Evolutionary conservation across 1,140 invertebrate species (phyloP).

Genomic region (Colletes latitarsis): DNA sequence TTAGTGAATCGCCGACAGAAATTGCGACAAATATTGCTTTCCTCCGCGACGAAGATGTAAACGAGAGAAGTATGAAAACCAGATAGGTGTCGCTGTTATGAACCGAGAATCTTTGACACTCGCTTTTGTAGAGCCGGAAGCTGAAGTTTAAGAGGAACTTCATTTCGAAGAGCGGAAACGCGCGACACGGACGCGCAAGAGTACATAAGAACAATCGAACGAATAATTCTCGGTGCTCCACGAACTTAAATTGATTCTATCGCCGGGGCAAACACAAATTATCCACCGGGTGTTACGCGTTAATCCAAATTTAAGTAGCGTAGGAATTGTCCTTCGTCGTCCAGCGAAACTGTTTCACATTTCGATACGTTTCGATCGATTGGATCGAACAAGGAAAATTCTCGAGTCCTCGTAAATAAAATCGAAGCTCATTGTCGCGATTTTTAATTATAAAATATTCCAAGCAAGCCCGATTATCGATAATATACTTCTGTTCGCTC

Average conservation of each 20-base stretch:
- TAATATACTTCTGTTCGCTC: too few relatives aligned
- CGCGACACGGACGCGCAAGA: not conserved
- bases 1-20: not conserved
- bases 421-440: too few relatives aligned
- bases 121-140: not conserved
- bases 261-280: constrained; percentile 20
- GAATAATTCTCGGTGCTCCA: constrained; percentile 1
- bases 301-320: constrained; percentile 10
- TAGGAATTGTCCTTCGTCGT: not conserved
- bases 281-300: not conserved
- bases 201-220: constrained; percentile 7
- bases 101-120: constrained; percentile 10
- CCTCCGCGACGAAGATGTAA: not conserved
- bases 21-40: not conserved
- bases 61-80: not conserved
- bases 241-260: constrained; percentile 40
- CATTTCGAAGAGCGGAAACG: not conserved
- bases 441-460: too few relatives aligned
- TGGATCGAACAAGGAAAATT: too few relatives aligned
- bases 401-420: too few relatives aligned
- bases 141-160: constrained; percentile 1
- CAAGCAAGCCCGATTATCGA: too few relatives aligned
- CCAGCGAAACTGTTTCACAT: not conserved
- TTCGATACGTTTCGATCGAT: not conserved
- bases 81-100: not conserved